phyloP scores from a whole-genome alignment of 2,797 vertebrate genomes.

The Bufotes viridis region DNA sequence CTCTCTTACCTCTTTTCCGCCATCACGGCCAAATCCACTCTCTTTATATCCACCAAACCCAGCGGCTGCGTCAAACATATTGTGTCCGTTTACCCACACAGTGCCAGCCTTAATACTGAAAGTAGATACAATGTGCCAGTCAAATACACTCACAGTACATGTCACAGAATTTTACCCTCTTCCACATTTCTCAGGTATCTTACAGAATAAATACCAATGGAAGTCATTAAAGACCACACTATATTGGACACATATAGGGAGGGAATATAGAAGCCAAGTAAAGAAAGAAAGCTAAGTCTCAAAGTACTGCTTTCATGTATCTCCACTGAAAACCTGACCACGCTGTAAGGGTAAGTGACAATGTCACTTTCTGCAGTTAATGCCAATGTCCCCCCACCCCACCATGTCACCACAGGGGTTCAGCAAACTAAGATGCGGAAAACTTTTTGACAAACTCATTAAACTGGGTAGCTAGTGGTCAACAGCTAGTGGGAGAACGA shows the following conservation, averaged over 20 bases:
- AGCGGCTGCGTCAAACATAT: constrained; percentile 81
- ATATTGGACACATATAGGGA: neutral
- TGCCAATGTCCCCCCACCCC: neutral
- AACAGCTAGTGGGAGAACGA: neutral
- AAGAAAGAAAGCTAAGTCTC: neutral
- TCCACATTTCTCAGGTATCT: too few species aligned
- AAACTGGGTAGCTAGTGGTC: too few species aligned
- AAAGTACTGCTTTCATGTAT: too few species aligned
- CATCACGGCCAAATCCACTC: constrained; percentile 82
- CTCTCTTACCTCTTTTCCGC: constrained; percentile 81
- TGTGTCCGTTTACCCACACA: constrained; percentile 87
- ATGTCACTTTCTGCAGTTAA: neutral
- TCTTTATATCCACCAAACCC: constrained; percentile 82
- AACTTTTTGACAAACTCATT: too few species aligned
- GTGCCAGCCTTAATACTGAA: constrained; percentile 81
- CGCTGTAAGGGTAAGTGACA: too few species aligned
- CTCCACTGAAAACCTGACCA: too few species aligned
- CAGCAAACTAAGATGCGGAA: too few species aligned
- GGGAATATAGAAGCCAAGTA: neutral
- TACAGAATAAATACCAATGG: neutral
- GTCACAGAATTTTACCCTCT: too few species aligned
- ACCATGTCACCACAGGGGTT: neutral
- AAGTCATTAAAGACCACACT: too few species aligned
- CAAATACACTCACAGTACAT: neutral
- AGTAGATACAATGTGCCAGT: neutral